A percentile compares a stretch with the other conserved stretches of the same genome.
phyloP scores from a whole-genome alignment of 2,888 invertebrate species.

The Tachina grossa region DNA sequence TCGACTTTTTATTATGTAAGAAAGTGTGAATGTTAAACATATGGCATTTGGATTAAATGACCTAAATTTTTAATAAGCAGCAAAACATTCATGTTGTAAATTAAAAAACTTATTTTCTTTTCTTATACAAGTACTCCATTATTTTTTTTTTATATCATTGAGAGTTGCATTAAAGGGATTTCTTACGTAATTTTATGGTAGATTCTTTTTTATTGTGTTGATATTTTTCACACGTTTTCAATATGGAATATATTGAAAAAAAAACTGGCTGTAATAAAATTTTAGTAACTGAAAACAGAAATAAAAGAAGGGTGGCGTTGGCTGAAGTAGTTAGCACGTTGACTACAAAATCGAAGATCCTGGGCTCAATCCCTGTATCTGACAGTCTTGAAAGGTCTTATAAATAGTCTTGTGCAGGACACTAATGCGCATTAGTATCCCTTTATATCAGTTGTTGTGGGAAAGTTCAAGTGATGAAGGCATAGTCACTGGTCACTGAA shows the following conservation, averaged over 20 bases:
- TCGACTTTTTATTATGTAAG: background rate
- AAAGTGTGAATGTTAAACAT: slow-evolving; percentile 26
- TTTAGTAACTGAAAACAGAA: background rate
- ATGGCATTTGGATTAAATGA: slow-evolving; percentile 31
- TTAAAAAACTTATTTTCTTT: slow-evolving; percentile 18
- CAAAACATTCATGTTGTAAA: slow-evolving; percentile 23
- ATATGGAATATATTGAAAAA: slow-evolving; percentile 51
- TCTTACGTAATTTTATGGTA: background rate
- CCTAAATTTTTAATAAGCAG: slow-evolving; percentile 42
- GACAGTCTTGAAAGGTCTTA: no score
- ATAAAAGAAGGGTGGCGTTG: no score
- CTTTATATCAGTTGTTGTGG: no score
- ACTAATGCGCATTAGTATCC: no score
- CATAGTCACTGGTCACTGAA: no score
- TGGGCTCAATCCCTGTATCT: no score
- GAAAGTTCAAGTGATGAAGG: no score
- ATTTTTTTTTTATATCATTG: background rate
- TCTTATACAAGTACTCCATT: slow-evolving; percentile 4
- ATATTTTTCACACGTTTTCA: slow-evolving; percentile 40
- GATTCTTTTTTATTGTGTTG: background rate
- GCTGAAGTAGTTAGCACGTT: no score
- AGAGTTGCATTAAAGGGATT: background rate
- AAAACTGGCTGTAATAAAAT: slow-evolving; percentile 6
- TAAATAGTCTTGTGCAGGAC: no score
- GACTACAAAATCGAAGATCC: no score